phyloP scores from a whole-genome alignment of 2,113 vertebrate species.

The Chroicocephalus ridibundus region DNA sequence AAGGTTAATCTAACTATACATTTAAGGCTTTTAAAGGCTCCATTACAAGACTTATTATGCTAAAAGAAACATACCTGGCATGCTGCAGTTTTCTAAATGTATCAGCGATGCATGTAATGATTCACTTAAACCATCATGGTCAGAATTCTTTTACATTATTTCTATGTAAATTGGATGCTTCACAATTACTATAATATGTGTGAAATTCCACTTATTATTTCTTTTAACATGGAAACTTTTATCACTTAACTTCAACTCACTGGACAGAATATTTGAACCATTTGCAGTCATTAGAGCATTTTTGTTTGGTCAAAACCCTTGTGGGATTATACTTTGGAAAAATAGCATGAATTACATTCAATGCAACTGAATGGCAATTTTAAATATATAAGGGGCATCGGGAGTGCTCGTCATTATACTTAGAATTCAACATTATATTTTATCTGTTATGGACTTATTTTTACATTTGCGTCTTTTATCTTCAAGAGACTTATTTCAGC shows the following conservation, averaged over 20 bases:
- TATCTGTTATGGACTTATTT: slow-evolving; percentile 62
- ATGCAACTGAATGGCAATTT: slow-evolving; percentile 77
- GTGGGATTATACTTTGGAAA: slow-evolving; percentile 69
- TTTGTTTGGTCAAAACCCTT: slow-evolving; percentile 81
- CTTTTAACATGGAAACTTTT: slow-evolving; percentile 83
- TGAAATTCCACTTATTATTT: slow-evolving; percentile 88
- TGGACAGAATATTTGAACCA: slow-evolving; percentile 81
- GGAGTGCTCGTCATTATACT: slow-evolving; percentile 69
- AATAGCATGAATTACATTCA: slow-evolving; percentile 76
- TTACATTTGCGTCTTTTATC: slow-evolving; percentile 59
- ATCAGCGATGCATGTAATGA: slow-evolving; percentile 84
- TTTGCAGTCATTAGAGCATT: slow-evolving; percentile 82
- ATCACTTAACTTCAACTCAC: slow-evolving; percentile 81
- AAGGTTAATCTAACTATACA: slow-evolving; percentile 88
- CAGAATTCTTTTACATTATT: slow-evolving; percentile 83
- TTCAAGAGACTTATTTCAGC: slow-evolving; percentile 49
- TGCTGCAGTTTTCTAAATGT: slow-evolving; percentile 81
- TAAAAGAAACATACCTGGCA: slow-evolving; percentile 80
- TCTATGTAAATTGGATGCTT: slow-evolving; percentile 90
- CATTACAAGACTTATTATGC: slow-evolving; percentile 85
- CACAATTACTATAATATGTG: slow-evolving; percentile 89
- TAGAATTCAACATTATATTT: slow-evolving; percentile 70
- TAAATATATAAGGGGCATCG: slow-evolving; percentile 77
- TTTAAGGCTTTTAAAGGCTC: slow-evolving; percentile 88
- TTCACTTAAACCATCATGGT: slow-evolving; percentile 84